phyloP scores from a whole-genome alignment of 2,797 vertebrate species.

The Coccyzus lansbergi region DNA sequence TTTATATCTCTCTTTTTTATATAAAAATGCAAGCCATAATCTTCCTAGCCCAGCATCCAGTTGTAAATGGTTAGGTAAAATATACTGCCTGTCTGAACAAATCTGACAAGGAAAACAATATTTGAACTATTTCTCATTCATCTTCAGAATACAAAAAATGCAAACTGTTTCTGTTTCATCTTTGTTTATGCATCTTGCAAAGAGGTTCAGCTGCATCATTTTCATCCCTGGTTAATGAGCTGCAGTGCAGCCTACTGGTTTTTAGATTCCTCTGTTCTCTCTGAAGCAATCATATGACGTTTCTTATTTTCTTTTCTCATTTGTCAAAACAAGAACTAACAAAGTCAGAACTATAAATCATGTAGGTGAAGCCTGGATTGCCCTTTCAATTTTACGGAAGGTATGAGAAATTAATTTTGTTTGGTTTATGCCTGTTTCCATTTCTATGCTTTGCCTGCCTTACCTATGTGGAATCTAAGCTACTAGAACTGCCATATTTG shows the following conservation, averaged over 20 bases:
- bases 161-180: not conserved
- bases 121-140: not conserved
- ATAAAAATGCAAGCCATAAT: not conserved
- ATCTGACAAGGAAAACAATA: not conserved
- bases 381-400: not conserved
- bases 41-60: not conserved
- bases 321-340: not conserved
- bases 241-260: not conserved
- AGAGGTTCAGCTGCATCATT: not conserved
- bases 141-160: not conserved
- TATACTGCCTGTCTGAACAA: not conserved
- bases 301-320: not conserved
- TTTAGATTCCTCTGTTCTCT: not conserved
- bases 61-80: not conserved
- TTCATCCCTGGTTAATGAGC: conserved; percentile 33
- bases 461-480: not conserved
- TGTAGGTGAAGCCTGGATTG: not conserved
- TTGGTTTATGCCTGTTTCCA: not conserved
- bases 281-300: not conserved
- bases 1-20: not conserved
- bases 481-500: not conserved
- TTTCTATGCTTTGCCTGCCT: not conserved
- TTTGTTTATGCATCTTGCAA: not conserved
- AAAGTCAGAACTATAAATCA: not conserved
- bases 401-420: not conserved